Conservation (phyloP, 2,113 vertebrate species). For the Eretmochelys imbricata region DNA sequence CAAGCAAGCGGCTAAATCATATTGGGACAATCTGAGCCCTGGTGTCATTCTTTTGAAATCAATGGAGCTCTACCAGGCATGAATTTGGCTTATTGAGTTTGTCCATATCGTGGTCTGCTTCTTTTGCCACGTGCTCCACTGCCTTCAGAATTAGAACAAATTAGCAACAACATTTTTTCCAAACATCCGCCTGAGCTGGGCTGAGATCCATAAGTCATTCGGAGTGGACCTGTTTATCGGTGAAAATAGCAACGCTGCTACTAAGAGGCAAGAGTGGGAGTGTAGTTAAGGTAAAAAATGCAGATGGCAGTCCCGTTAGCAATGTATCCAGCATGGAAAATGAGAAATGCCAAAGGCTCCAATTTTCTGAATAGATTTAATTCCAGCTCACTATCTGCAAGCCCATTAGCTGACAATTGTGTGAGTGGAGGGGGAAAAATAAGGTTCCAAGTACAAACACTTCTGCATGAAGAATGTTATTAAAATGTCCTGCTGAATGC, state of each 20-base stretch:
- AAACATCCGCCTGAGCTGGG: conserved; percentile 23
- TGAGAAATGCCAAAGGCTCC: conserved; percentile 34
- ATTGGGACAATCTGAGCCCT: neutral
- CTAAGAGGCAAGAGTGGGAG: conserved; percentile 48
- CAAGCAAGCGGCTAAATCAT: neutral
- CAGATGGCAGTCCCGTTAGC: conserved; percentile 28
- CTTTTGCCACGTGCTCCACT: neutral
- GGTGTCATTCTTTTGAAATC: neutral
- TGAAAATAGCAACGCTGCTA: conserved; percentile 18
- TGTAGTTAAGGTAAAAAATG: conserved; percentile 20
- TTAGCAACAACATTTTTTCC: conserved; percentile 40
- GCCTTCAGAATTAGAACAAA: neutral
- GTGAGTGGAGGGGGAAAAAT: conserved; percentile 5
- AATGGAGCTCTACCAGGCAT: neutral
- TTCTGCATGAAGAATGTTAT: conserved; percentile 61
- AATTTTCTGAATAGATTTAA: conserved; percentile 52
- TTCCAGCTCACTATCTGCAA: conserved; percentile 40
- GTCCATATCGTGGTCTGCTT: neutral
- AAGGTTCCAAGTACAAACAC: conserved; percentile 63
- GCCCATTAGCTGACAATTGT: conserved; percentile 50
- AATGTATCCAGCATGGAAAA: conserved; percentile 48
- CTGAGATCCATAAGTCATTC: conserved; percentile 25
- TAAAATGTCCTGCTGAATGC: conserved; percentile 69
- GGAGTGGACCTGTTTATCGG: conserved; percentile 46
- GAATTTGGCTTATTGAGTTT: neutral